These are phyloP conservation scores for Siniperca knerii DNA, from an alignment of 2,113 vertebrate genomes.

Conservation along the genomic window DNA sequence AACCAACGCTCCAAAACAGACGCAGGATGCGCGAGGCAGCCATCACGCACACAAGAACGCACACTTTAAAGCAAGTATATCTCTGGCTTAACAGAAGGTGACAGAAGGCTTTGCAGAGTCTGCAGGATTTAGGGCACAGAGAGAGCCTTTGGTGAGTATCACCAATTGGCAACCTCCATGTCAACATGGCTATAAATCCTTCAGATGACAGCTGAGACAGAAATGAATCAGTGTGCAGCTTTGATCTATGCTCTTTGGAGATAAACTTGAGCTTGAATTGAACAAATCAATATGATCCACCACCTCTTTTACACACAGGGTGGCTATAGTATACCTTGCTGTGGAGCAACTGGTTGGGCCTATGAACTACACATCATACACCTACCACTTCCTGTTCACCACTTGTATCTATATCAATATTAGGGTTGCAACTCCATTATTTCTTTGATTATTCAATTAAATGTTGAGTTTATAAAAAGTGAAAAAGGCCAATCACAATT, in stretches of 20 bases:
- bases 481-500: background rate
- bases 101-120: constrained; percentile 54
- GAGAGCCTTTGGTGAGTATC: constrained; percentile 29
- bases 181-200: constrained; percentile 17
- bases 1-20: no score
- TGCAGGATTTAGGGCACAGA: constrained; percentile 7
- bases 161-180: constrained; percentile 41
- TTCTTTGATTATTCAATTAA: background rate
- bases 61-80: no score
- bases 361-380: background rate
- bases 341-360: background rate
- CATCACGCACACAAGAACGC: no score
- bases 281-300: constrained; percentile 10
- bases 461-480: background rate
- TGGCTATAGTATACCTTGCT: background rate
- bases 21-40: no score
- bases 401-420: background rate
- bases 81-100: background rate
- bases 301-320: constrained; percentile 4
- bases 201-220: constrained; percentile 15
- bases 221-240: constrained; percentile 5
- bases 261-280: background rate
- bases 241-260: constrained; percentile 7
- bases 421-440: background rate
- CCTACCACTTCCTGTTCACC: background rate